A percentile compares a stretch with the other conserved stretches of the same genome.
These are phyloP conservation scores for Boulengeromyrus knoepffleri DNA, from an alignment of 2,113 vertebrate species.

Conservation along the genomic window DNA sequence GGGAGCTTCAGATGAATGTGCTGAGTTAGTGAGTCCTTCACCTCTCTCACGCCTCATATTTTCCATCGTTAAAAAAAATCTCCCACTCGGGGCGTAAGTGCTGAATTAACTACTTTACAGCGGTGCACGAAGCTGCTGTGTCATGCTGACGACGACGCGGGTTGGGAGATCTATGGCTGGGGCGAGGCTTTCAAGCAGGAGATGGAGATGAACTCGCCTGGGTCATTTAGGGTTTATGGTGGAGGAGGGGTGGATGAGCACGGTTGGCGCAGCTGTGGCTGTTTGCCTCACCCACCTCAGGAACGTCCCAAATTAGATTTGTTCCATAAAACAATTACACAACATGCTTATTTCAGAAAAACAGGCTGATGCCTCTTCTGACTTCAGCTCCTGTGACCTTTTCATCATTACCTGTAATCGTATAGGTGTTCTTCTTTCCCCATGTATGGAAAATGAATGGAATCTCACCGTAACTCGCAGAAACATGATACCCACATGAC, in stretches of 20 bases:
- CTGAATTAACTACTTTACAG: slow-evolving; percentile 34
- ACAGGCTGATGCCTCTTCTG: not conserved
- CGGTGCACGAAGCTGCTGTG: slow-evolving; percentile 34
- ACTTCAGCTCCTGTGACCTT: not conserved
- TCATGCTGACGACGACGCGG: slow-evolving; percentile 27
- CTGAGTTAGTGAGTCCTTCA: slow-evolving; percentile 44
- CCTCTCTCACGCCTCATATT: slow-evolving; percentile 46
- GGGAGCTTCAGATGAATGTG: slow-evolving; percentile 17
- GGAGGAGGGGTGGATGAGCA: not conserved
- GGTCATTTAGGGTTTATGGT: not conserved
- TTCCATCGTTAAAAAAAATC: slow-evolving; percentile 44
- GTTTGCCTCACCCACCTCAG: not conserved
- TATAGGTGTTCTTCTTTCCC: not conserved
- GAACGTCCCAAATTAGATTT: slow-evolving; percentile 11
- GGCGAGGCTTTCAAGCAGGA: not conserved
- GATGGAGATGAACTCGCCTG: not conserved
- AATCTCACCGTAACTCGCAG: not conserved
- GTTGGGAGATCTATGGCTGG: not conserved
- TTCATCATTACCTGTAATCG: not conserved
- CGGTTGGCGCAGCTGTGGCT: not conserved
- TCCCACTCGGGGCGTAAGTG: slow-evolving; percentile 22
- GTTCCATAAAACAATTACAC: slow-evolving; percentile 16
- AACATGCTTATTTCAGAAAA: not conserved
- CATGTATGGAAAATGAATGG: not conserved
- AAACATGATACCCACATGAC: not conserved